Base-by-base conservation (phyloP, 2,888 invertebrate species). In the Tridacna gigas region DNA sequence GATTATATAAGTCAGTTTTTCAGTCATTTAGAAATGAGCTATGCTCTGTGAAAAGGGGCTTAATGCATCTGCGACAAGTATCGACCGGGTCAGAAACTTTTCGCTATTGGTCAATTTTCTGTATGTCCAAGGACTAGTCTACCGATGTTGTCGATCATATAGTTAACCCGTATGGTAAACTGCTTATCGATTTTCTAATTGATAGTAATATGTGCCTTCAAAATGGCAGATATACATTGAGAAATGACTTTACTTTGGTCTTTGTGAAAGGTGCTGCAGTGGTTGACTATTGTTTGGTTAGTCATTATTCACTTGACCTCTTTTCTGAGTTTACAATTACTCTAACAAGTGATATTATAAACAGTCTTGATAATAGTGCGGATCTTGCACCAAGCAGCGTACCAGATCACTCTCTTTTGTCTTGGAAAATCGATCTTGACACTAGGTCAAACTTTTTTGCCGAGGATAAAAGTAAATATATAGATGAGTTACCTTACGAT, bases 191-290 rank as follows among this genome's bases (percentile, higher is more conserved):
- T 51, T 51, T 51, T 51, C 51, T 51, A 51, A 18, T 51, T 12
- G 18, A 51, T 18, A 51, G 13, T 51, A 51, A 51, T 51, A 51
- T 51, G 51, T 51, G 51, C 18, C 18, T 51, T 12, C 18, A 13
- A 51, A 51, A 51, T 18, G 51, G 51, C 18, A 51, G 51, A 51
- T 13, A 51, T 18, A 18, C 11, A 18, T 12, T 63, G 11, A 63
- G n/a, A 22, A 69, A 69, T 28, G 69, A 28, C 28, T 69, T 69
- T 69, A 69, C 69, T 18, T 69, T 28, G 9, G 69, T 69, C 18
- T 69, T 28, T 26, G 25, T 25, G 18, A 69, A 28, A 13, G 69
- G 69, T 26, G 45, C 26, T 11, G 9, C 69, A 26, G 69, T 69
- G 15, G 69, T 69, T 18, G 69, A 51, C 18, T 51, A 65, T n/a